phyloP scores from a whole-genome alignment of 2,888 invertebrate species.

The Diplazon laetatorius region DNA sequence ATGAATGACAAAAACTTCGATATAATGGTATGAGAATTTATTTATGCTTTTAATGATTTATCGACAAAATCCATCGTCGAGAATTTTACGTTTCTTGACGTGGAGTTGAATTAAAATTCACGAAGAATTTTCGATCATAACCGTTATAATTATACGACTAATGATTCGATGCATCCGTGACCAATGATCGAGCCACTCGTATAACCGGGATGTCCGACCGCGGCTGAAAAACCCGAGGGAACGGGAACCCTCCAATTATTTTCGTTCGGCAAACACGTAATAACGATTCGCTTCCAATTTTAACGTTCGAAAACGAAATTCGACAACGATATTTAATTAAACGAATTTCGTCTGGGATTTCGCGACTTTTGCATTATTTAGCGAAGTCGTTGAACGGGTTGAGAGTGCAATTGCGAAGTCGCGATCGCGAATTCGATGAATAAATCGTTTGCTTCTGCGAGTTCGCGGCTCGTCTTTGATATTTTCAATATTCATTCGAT shows the following conservation, averaged over 20 bases:
- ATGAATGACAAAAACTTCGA: too few species aligned
- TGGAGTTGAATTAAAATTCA: not conserved
- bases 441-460: not conserved
- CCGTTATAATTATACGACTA: constrained; percentile 29
- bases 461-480: too few species aligned
- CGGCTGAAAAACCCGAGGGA: constrained; percentile 30
- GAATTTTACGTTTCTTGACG: too few species aligned
- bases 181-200: not conserved
- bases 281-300: constrained; percentile 33
- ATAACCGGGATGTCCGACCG: constrained; percentile 30
- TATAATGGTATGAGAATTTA: too few species aligned
- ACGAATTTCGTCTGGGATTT: constrained; percentile 32
- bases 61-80: constrained; percentile 6
- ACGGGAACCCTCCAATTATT: constrained; percentile 58
- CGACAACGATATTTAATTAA: constrained; percentile 50
- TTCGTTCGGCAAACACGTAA: constrained; percentile 49
- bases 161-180: constrained; percentile 25
- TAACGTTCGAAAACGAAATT: constrained; percentile 49
- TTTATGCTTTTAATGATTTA: constrained; percentile 30
- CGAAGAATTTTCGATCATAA: constrained; percentile 13
- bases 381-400: not conserved
- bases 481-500: too few species aligned
- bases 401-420: not conserved
- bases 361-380: constrained; percentile 13
- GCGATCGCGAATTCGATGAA: not conserved